Base-by-base conservation (phyloP, 2,113 vertebrate species). In the Hemiprocne comata region DNA sequence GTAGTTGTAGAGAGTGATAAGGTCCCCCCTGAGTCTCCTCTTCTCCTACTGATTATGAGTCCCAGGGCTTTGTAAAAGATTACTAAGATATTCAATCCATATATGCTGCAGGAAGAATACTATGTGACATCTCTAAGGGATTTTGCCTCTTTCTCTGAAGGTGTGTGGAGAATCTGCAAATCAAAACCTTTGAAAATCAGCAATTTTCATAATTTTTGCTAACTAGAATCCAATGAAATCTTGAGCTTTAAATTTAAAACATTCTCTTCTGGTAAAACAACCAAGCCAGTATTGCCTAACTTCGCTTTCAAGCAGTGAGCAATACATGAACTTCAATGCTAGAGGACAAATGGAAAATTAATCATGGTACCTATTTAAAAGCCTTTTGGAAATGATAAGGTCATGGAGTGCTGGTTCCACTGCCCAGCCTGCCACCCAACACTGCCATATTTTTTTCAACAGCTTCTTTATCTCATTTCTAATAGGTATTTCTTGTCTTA, bases 301-400 rank as follows among this genome's bases (percentile, higher is more conserved):
- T 79, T 85, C 0, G 3, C 33, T 67, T 85, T 29, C 40, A 83
- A 66, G 44, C 13, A 79, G 92, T 61, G 46, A 71, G 67, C 34
- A 74, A 60, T 7, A 64, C 20, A 44, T 9, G 31, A 84, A 40
- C 15, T 40, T 91, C 26, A 60, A 2, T 36, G 38, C 57, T 64
- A 78, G 24, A 67, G 28, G 38, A 90, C 11, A 96, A 95, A 78
- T n/a, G 38, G 82, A 92, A 97, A 90, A 94, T 91, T 58, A 83
- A 78, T 65, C 51, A 61, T 8, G 4, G 12, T 40, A 81, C 58
- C 57, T 70, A 65, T 78, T 78, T 75, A 92, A 90, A 92, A 87
- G 17, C 28, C 33, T 38, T 84, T 69, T 78, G 76, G 76, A 84
- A 67, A 69, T 33, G 7, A 17, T 14, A 72, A 75, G 34, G 76